A percentile compares a stretch with the other conserved stretches of the same genome.
Evolutionary conservation across 2,888 invertebrate species (phyloP).

Genomic region (Arrhopalites spinosus): DNA sequence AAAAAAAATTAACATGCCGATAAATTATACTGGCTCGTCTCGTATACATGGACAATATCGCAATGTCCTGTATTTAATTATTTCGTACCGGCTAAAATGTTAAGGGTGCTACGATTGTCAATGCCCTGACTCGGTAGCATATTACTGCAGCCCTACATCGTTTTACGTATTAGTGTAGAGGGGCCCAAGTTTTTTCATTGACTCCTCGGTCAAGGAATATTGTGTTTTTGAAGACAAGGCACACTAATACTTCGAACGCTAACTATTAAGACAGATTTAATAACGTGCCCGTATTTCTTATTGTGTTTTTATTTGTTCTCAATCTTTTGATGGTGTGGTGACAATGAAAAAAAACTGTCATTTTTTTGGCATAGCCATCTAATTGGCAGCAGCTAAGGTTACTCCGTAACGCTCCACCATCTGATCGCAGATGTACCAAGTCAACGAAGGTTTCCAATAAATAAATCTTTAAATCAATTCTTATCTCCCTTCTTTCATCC

Average conservation of each 20-base stretch:
- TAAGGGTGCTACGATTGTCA: no score
- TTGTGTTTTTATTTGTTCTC: conserved; percentile 12
- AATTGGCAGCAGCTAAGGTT: conserved; percentile 79
- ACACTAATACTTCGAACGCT: no score
- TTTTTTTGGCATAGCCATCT: conserved; percentile 67
- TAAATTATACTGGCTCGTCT: neutral
- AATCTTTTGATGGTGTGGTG: conserved; percentile 23
- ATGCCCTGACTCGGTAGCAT: no score
- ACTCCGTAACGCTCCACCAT: conserved; percentile 83
- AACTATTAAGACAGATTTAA: no score
- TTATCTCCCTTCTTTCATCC: conserved; percentile 4
- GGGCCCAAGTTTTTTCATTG: no score
- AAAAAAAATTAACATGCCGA: neutral
- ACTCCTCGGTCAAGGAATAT: no score
- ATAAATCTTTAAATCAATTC: neutral
- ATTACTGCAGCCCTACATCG: no score
- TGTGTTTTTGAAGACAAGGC: no score
- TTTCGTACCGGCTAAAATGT: no score
- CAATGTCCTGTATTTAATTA: no score
- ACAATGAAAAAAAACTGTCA: neutral
- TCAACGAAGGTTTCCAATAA: conserved; percentile 74
- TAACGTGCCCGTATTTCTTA: no score
- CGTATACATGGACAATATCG: neutral
- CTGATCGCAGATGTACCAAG: conserved; percentile 81
- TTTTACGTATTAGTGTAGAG: no score